Base-by-base conservation (phyloP, 2,113 vertebrate genomes). In the Dicaeum eximium region DNA sequence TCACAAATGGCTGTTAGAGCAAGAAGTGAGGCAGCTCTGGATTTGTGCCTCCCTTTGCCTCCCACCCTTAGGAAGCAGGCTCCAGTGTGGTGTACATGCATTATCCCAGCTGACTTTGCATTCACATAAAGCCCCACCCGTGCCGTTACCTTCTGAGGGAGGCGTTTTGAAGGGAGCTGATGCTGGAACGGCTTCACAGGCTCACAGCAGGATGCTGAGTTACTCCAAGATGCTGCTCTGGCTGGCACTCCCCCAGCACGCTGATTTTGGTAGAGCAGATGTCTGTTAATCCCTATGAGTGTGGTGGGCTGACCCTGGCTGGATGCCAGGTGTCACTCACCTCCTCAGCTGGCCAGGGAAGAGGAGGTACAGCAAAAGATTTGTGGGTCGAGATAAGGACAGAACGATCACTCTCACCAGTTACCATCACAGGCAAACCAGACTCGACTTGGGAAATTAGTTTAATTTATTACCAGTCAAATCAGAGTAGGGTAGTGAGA, bases 221-320 rank as follows among this genome's bases (percentile, higher is more conserved):
- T 78, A 6, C 47, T 83, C 37, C 44, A 30, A 35, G 90, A 24
- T 27, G 80, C 54, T 53, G 60, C 0, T 4, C 88, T 67, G 20
- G 77, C 60, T 89, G 57, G 74, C 90, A 47, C 62, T 23, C 7
- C 38, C 27, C 44, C 3, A 80, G 6, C 19, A 35, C 23, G 35
- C 37, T 71, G 93, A 33, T 56, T 79, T 54, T 44, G 73, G 82
- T 65, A 3, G 45, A 96, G 91, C 95, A 91, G 93, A 87, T 92
- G 95, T 92, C 94, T 92, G 92, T 33, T 95, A 60, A 69, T 92
- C 94, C 83, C 53, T 81, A 67, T 57, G 48, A 50, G 42, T 28
- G 71, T 24, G 56, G 35, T 62, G 80, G 71, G 64, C 42, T 47
- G 42, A 6, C 50, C 27, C 48, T 62, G 71, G 56, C 48, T 50